Percentiles rank a stretch among this genome's conserved stretches.
phyloP scores from a whole-genome alignment of 2,797 vertebrate species.

The Remorina albescens region DNA sequence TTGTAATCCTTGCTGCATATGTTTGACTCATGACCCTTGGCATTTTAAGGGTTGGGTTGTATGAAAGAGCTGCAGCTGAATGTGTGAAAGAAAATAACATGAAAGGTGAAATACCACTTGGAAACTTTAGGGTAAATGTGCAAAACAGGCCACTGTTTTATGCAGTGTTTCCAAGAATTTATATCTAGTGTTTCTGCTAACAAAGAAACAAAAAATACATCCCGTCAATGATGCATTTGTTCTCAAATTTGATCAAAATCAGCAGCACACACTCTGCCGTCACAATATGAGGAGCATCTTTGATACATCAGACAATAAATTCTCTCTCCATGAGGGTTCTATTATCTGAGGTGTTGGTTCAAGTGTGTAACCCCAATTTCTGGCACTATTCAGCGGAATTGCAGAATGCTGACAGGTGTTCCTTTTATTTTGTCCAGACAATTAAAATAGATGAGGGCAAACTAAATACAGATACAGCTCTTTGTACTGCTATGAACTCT shows the following conservation, averaged over 20 bases:
- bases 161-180: conserved; percentile 9
- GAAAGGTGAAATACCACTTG: conserved; percentile 55
- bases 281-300: background rate
- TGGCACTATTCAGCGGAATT: background rate
- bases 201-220: background rate
- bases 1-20: conserved; percentile 92
- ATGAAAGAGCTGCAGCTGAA: conserved; percentile 84
- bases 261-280: background rate
- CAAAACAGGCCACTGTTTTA: conserved; percentile 50
- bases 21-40: conserved; percentile 95
- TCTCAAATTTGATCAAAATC: background rate
- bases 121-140: conserved; percentile 57
- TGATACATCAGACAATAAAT: background rate
- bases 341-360: no score
- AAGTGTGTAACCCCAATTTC: background rate
- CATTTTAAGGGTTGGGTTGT: conserved; percentile 90
- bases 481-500: no score
- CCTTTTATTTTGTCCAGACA: no score
- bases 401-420: background rate
- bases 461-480: no score
- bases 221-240: background rate
- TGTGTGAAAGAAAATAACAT: conserved; percentile 56
- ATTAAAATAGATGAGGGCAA: no score
- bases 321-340: background rate
- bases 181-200: background rate